phyloP scores from a whole-genome alignment of 2,888 invertebrate genomes.

The Protonemura montana region DNA sequence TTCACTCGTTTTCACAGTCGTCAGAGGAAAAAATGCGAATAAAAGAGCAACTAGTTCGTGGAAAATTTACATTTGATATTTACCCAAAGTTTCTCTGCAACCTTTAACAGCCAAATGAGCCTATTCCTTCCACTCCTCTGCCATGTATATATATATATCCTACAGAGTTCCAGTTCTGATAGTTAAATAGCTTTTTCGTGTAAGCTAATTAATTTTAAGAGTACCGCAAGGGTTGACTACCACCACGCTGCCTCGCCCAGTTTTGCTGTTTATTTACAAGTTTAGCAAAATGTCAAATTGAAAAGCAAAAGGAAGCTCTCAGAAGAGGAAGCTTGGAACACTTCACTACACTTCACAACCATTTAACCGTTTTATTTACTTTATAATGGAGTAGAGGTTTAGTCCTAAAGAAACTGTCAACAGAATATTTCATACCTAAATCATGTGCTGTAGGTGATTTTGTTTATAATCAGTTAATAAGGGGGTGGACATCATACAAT shows the following conservation, averaged over 20 bases:
- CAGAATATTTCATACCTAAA: background rate
- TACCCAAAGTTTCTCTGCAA: background rate
- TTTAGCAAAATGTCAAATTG: background rate
- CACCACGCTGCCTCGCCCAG: background rate
- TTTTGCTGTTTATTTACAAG: constrained; percentile 12
- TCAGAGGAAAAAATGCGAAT: background rate
- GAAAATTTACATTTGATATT: background rate
- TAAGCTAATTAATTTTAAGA: constrained; percentile 12
- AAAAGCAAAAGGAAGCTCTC: constrained; percentile 3
- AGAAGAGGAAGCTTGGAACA: background rate
- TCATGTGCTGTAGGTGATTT: too few species aligned
- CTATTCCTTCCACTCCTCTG: background rate
- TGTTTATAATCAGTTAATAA: too few species aligned
- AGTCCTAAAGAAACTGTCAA: background rate
- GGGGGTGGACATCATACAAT: too few species aligned
- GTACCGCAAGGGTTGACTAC: background rate
- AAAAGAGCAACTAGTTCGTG: background rate
- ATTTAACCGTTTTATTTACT: constrained; percentile 7
- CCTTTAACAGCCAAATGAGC: background rate
- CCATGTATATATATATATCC: background rate
- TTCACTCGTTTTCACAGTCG: background rate
- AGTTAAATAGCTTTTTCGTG: constrained; percentile 12
- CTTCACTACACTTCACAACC: background rate
- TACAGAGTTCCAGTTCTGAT: background rate
- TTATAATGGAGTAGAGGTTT: background rate